These are phyloP conservation scores for Helostoma temminkii DNA, from an alignment of 2,797 vertebrate species.

Conservation along the genomic window DNA sequence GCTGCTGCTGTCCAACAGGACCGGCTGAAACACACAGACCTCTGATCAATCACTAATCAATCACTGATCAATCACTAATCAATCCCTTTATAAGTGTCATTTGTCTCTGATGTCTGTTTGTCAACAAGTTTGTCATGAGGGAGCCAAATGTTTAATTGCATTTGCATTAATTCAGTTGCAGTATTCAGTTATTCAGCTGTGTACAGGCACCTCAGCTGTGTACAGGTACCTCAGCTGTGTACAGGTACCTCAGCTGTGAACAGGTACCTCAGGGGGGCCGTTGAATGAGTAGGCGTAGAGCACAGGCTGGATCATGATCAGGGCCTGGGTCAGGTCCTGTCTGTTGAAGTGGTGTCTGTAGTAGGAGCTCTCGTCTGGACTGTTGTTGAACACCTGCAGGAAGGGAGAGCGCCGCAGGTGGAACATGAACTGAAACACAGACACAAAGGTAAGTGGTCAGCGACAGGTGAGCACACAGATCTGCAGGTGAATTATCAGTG, in stretches of 20 bases:
- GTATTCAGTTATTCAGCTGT: neutral
- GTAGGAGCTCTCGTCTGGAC: conserved; percentile 97
- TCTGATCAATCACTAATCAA: neutral
- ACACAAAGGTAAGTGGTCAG: neutral
- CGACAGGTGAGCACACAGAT: neutral
- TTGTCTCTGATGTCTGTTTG: no score
- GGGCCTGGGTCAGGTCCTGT: conserved; percentile 96
- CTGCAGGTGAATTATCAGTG: no score
- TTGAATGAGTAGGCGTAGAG: conserved; percentile 97
- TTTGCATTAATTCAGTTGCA: no score
- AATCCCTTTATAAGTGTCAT: no score
- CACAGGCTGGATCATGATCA: conserved; percentile 98
- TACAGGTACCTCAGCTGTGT: neutral
- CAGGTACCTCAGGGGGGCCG: conserved; percentile 91
- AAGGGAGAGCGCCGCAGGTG: conserved; percentile 97
- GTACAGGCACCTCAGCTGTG: neutral
- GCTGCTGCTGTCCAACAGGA: conserved; percentile 97
- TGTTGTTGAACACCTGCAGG: conserved; percentile 99
- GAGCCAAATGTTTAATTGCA: no score
- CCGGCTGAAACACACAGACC: conserved; percentile 84
- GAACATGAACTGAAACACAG: conserved; percentile 93
- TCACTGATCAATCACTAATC: neutral
- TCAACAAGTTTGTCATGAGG: no score
- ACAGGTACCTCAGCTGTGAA: neutral
- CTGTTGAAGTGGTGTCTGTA: conserved; percentile 97